These are phyloP conservation scores for Orius laevigatus DNA, from an alignment of 1,140 invertebrate genomes.

Conservation along the genomic window DNA sequence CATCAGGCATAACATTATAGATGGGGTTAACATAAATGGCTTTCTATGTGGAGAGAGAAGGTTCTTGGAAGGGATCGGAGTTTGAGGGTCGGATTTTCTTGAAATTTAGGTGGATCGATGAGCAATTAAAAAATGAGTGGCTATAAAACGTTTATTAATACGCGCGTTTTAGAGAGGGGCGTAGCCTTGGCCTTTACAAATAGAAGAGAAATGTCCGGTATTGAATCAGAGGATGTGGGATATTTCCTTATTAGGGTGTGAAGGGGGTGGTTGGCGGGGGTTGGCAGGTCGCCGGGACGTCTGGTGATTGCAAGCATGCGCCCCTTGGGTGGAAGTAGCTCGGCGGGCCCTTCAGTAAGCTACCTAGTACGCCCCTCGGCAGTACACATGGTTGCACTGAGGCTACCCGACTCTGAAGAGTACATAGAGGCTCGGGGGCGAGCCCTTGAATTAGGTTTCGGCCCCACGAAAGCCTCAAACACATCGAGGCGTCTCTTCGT, in stretches of 20 bases:
- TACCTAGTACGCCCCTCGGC: not conserved
- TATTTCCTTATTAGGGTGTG: slow-evolving; percentile 11
- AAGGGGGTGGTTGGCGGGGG: slow-evolving; percentile 3
- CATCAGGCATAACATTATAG: no score
- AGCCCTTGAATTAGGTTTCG: slow-evolving; percentile 12
- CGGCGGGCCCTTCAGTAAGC: slow-evolving; percentile 14
- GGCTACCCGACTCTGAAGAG: slow-evolving; percentile 32
- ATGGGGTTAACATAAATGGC: no score
- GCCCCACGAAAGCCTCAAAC: slow-evolving; percentile 12
- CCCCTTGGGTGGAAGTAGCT: slow-evolving; percentile 6
- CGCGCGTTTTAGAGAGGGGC: not conserved
- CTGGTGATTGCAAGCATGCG: not conserved
- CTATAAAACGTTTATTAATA: no score
- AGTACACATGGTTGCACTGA: slow-evolving; percentile 26
- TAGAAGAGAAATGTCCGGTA: not conserved
- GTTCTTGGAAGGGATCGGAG: no score
- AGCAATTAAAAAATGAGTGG: no score
- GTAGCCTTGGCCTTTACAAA: not conserved
- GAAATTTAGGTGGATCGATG: no score
- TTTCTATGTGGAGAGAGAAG: no score
- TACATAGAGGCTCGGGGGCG: slow-evolving; percentile 19
- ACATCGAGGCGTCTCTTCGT: slow-evolving; percentile 7
- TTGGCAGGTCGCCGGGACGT: slow-evolving; percentile 11
- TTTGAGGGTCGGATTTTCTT: no score
- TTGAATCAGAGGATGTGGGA: slow-evolving; percentile 4